These are phyloP conservation scores for Cliona cf. orientalis DNA, from an alignment of 37 sponge, comb jelly and placozoan genomes.

Conservation along the genomic window DNA sequence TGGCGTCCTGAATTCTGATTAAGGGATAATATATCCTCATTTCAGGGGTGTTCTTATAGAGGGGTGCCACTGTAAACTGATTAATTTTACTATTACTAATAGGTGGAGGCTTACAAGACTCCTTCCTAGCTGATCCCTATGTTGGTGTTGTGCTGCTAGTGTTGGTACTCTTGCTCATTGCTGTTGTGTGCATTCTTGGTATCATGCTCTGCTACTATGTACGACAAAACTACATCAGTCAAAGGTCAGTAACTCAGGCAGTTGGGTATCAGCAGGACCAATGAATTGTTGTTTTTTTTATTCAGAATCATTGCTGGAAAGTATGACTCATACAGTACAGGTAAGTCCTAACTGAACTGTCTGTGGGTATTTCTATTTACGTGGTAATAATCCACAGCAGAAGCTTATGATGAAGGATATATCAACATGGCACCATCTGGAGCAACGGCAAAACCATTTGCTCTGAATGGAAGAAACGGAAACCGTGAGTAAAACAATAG, in stretches of 20 bases:
- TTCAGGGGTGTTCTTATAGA: neutral
- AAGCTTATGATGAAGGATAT: conserved; percentile 18
- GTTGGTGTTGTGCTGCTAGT: conserved; percentile 20
- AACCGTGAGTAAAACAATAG: neutral
- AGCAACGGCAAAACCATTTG: conserved; percentile 8
- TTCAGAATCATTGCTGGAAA: neutral
- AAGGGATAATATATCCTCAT: no score
- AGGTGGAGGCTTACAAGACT: neutral
- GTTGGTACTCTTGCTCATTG: conserved; percentile 3
- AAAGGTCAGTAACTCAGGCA: neutral
- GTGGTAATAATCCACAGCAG: neutral
- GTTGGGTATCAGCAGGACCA: neutral
- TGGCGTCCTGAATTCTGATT: no score
- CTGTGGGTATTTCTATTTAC: neutral
- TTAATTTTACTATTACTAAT: neutral
- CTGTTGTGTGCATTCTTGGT: neutral
- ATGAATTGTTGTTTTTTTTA: neutral
- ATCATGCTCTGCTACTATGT: conserved; percentile 8
- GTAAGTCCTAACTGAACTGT: neutral
- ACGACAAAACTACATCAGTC: neutral
- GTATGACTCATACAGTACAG: neutral
- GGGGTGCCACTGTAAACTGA: neutral
- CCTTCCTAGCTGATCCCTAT: conserved; percentile 40
- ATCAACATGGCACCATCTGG: conserved; percentile 33
- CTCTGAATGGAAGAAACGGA: conserved; percentile 1